A percentile compares a stretch with the other conserved stretches of the same genome.
Evolutionary conservation across 1,140 invertebrate species (phyloP).

Genomic region (Anastatus disparis): DNA sequence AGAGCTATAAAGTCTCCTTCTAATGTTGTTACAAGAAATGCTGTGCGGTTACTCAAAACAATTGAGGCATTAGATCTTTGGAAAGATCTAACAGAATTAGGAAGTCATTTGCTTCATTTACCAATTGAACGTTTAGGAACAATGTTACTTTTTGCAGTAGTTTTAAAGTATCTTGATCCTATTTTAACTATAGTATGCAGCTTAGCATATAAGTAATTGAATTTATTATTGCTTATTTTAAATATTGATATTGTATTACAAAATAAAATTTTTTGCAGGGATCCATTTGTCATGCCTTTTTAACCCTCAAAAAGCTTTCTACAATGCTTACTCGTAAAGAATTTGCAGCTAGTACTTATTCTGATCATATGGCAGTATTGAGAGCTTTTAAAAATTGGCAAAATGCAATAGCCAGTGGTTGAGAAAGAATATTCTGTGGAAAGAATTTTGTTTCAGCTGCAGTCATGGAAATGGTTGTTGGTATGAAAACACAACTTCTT

Average conservation of each 20-base stretch:
- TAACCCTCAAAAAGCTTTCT: conserved; percentile 74
- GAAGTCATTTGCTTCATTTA: conserved; percentile 81
- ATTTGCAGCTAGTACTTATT: conserved; percentile 81
- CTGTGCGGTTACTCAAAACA: conserved; percentile 81
- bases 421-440: conserved; percentile 80
- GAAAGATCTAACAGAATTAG: conserved; percentile 87
- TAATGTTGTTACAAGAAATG: conserved; percentile 77
- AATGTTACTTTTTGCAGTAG: conserved; percentile 89
- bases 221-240: not conserved
- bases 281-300: conserved; percentile 83
- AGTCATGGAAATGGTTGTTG: conserved; percentile 88
- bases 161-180: conserved; percentile 94
- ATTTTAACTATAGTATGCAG: conserved; percentile 91
- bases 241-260: not conserved
- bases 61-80: conserved; percentile 85
- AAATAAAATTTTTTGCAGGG: conserved; percentile 64
- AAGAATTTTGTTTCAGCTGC: conserved; percentile 83
- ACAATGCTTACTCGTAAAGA: conserved; percentile 72
- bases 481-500: conserved; percentile 80
- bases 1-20: conserved; percentile 88
- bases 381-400: conserved; percentile 86
- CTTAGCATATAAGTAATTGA: conserved; percentile 79
- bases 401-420: conserved; percentile 73
- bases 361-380: conserved; percentile 92
- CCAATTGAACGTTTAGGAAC: conserved; percentile 91